Conservation (phyloP, 2,113 vertebrate genomes). For the Coptodon rendalli region DNA sequence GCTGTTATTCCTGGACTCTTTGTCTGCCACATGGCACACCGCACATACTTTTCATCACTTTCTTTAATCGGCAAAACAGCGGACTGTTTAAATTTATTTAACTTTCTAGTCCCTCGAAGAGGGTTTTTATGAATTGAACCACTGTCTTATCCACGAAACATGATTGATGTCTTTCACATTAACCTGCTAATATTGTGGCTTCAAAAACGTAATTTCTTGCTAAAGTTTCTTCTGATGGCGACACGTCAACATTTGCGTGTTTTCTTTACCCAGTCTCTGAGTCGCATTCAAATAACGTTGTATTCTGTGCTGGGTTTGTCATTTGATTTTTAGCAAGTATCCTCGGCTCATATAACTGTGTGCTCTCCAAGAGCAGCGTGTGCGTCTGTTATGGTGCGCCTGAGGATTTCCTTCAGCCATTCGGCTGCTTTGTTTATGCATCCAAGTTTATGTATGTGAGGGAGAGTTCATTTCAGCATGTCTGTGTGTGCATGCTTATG, state of each 20-base stretch:
- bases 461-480: not conserved
- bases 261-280: not conserved
- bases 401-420: constrained; percentile 1
- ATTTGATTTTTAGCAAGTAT: not conserved
- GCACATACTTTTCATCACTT: constrained; percentile 48
- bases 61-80: constrained; percentile 20
- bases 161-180: constrained; percentile 28
- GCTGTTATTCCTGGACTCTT: constrained; percentile 59
- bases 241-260: not conserved
- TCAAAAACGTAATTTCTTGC: not conserved
- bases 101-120: constrained; percentile 32
- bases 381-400: not conserved
- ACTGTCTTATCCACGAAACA: not conserved
- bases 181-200: not conserved
- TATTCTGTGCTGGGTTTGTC: not conserved
- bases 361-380: not conserved
- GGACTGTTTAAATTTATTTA: constrained; percentile 45
- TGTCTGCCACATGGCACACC: constrained; percentile 5
- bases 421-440: constrained; percentile 15
- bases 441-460: not conserved
- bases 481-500: not conserved
- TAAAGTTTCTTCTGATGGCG: not conserved
- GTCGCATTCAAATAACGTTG: not conserved
- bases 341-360: not conserved
- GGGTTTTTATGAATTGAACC: constrained; percentile 35